phyloP scores from a whole-genome alignment of 2,888 invertebrate genomes.

The Hanleya hanleyi region DNA sequence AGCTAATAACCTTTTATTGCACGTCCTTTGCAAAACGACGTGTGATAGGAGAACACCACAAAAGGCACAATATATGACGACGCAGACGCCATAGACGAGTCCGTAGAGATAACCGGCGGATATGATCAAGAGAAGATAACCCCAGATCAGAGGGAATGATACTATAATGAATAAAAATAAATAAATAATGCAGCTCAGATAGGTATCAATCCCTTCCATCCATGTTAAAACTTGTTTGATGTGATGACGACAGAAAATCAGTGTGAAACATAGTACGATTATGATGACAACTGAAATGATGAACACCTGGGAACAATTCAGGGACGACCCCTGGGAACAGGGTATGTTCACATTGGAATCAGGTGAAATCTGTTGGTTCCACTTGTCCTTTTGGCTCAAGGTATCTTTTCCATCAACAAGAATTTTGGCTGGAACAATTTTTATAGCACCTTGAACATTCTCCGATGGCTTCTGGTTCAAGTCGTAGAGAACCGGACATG shows the following conservation, averaged over 20 bases:
- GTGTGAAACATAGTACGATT: background rate
- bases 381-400: background rate
- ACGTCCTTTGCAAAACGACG: slow-evolving; percentile 80
- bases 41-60: slow-evolving; percentile 88
- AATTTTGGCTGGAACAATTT: background rate
- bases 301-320: background rate
- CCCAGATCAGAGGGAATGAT: slow-evolving; percentile 90
- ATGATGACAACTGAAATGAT: background rate
- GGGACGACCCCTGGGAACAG: background rate
- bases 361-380: too few relatives aligned
- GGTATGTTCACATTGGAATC: too few relatives aligned
- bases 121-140: slow-evolving; percentile 89
- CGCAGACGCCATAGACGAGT: slow-evolving; percentile 82
- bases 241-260: background rate
- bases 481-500: background rate
- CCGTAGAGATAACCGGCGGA: slow-evolving; percentile 93
- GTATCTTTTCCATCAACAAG: background rate
- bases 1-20: slow-evolving; percentile 73
- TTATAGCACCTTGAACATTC: background rate
- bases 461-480: background rate
- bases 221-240: background rate
- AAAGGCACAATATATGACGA: slow-evolving; percentile 86
- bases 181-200: slow-evolving; percentile 79
- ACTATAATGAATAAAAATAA: slow-evolving; percentile 86
- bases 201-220: background rate